Base-by-base conservation (phyloP, 2,888 invertebrate species). In the Actias luna region DNA sequence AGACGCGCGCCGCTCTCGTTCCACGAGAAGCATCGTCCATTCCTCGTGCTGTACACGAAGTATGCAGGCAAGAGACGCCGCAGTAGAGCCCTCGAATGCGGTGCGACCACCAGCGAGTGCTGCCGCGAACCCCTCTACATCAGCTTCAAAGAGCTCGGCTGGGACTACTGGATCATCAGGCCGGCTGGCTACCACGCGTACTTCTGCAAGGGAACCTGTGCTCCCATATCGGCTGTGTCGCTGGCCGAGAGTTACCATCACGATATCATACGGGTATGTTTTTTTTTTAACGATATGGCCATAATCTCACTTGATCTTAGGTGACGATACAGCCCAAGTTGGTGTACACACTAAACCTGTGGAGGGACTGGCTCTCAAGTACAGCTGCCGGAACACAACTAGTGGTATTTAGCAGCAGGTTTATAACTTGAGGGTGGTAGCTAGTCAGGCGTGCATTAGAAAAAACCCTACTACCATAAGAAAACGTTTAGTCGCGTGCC, bases 91-190 rank as follows among this genome's bases (percentile, higher is more conserved):
- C 85, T 96, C 12, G 96, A 96, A 80, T 97, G 97, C 78, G 93
- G 93, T 0, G 93, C 95, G 33, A 73, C 73, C 61, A 87, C 95
- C 67, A 95, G 94, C 39, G 97, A 96, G 74, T 98, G 97, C 82
- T 98, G 98, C 80, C 90, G 97, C 16, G 97, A 97, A 80, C 95
- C 95, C 46, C 92, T 98, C 0, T 96, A 96, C 78, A 95, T 98
- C 66, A 96, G 96, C 68, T 98, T 98, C 80, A 94, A 94, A 65
- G 96, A 97, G 52, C 95, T 98, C 62, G 97, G 97, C 58, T 98
- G 98, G 98, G 95, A 95, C 72, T 96, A 97, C 82, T 98, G 97
- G 97, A 97, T 98, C 65, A 94, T 98, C 67, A 93, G 95, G 69
- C 98, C 98, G 0, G 93, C 94, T 16, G 97, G 97, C 0, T 98